phyloP scores from a whole-genome alignment of 1,140 invertebrate species.

The Capitella teleta region DNA sequence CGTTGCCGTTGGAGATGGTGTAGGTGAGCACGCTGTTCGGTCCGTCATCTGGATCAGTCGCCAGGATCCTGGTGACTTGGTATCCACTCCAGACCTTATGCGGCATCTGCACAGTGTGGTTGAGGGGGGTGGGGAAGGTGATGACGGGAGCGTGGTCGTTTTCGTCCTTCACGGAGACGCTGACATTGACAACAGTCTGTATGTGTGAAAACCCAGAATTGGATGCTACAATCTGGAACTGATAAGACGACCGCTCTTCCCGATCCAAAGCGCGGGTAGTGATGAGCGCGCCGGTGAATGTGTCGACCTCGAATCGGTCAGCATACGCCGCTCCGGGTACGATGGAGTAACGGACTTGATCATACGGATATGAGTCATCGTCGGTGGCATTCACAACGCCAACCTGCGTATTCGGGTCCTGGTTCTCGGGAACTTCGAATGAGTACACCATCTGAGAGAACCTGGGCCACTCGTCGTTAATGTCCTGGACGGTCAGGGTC shows the following conservation, averaged over 20 bases:
- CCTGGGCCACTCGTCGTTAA: conserved; percentile 11
- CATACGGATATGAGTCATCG: conserved; percentile 5
- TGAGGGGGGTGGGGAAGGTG: conserved; percentile 20
- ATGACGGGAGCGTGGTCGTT: conserved; percentile 34
- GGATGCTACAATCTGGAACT: conserved; percentile 8
- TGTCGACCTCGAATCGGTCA: conserved; percentile 8
- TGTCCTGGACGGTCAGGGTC: conserved; percentile 3
- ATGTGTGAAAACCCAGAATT: conserved; percentile 4
- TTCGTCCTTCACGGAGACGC: conserved; percentile 26
- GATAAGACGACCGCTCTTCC: conserved; percentile 5
- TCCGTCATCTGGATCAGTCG: conserved; percentile 24
- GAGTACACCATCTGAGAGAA: conserved; percentile 8
- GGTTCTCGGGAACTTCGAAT: conserved; percentile 12
- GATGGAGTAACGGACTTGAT: conserved; percentile 7
- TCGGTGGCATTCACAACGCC: conserved; percentile 13
- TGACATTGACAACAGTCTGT: conserved; percentile 16
- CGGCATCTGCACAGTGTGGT: conserved; percentile 17
- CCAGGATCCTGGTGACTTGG: conserved; percentile 19
- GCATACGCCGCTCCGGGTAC: background rate
- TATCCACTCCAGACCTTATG: background rate
- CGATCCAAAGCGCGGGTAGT: conserved; percentile 11
- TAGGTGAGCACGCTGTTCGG: conserved; percentile 18
- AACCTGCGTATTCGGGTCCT: conserved; percentile 5
- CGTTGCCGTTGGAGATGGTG: conserved; percentile 15
- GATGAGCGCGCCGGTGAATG: conserved; percentile 9